Conservation (phyloP, 2,888 invertebrate species). For the Hirtodrosophila histrioides region DNA sequence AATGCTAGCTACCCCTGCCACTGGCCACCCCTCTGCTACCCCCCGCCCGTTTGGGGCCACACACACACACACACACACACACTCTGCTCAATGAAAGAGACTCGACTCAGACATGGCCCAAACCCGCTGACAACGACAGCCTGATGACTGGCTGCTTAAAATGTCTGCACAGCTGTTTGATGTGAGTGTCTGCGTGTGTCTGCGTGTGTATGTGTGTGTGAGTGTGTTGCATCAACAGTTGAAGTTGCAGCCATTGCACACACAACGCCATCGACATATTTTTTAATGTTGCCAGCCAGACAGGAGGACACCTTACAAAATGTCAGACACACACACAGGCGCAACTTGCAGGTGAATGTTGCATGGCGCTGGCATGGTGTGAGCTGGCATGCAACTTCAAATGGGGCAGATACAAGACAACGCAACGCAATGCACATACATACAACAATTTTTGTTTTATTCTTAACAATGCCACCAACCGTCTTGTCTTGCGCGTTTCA, state of each 20-base stretch:
- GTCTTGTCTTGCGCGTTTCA: constrained; percentile 47
- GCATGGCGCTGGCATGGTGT: constrained; percentile 27
- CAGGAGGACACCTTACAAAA: constrained; percentile 24
- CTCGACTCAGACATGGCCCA: constrained; percentile 25
- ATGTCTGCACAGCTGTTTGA: constrained; percentile 78
- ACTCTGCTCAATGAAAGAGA: constrained; percentile 27
- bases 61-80: background rate
- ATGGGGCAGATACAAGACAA: constrained; percentile 41
- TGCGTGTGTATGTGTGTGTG: constrained; percentile 13
- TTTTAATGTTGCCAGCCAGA: constrained; percentile 63
- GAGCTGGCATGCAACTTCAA: constrained; percentile 41
- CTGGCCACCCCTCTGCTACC: too few species aligned
- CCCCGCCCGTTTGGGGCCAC: background rate
- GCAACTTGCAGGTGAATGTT: constrained; percentile 57
- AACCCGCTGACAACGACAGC: constrained; percentile 59
- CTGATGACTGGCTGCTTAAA: constrained; percentile 73
- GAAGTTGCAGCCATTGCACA: constrained; percentile 56
- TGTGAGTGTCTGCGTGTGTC: constrained; percentile 23
- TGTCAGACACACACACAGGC: background rate
- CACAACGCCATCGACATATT: constrained; percentile 63
- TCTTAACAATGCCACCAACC: constrained; percentile 17
- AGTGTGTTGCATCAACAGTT: constrained; percentile 67
- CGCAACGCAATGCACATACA: constrained; percentile 25
- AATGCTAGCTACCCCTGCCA: constrained; percentile 17
- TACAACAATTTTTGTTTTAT: constrained; percentile 31